phyloP scores from a whole-genome alignment of 2,113 vertebrate species.

The Erinaceus europaeus region DNA sequence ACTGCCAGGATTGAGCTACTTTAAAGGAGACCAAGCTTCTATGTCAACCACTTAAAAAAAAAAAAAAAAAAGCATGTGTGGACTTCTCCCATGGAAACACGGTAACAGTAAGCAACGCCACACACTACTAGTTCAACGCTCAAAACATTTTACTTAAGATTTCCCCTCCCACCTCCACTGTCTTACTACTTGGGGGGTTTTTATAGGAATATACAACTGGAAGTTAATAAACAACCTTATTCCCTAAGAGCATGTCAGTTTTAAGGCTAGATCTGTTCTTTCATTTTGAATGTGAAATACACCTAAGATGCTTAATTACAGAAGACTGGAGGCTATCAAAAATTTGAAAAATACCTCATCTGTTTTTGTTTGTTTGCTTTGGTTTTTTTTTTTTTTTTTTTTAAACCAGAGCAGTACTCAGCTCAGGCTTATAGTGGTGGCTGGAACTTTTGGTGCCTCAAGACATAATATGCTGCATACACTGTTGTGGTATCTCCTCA shows the following conservation, averaged over 20 bases:
- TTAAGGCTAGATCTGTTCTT: not conserved
- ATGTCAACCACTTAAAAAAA: constrained; percentile 1
- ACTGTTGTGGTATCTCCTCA: no score
- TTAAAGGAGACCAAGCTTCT: constrained; percentile 39
- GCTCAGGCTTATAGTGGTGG: no score
- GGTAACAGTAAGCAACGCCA: not conserved
- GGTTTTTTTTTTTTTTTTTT: no score
- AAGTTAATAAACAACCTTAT: not conserved
- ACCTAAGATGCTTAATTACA: not conserved
- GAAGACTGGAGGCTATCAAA: constrained; percentile 1
- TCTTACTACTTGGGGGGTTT: no score
- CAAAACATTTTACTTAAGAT: not conserved
- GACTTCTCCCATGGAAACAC: constrained; percentile 8
- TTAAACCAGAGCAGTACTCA: no score
- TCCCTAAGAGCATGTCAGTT: not conserved
- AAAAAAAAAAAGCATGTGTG: not conserved
- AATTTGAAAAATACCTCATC: not conserved
- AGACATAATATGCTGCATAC: no score
- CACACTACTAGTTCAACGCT: not conserved
- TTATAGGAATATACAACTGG: not conserved
- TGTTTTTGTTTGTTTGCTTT: no score
- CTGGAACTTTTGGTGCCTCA: no score
- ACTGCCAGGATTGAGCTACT: constrained; percentile 41
- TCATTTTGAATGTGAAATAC: constrained; percentile 17
- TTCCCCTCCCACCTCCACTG: not conserved